Percentiles rank a stretch among this genome's conserved stretches.
Evolutionary conservation across 2,888 invertebrate genomes (phyloP).

Genomic region (Alcis repandata): DNA sequence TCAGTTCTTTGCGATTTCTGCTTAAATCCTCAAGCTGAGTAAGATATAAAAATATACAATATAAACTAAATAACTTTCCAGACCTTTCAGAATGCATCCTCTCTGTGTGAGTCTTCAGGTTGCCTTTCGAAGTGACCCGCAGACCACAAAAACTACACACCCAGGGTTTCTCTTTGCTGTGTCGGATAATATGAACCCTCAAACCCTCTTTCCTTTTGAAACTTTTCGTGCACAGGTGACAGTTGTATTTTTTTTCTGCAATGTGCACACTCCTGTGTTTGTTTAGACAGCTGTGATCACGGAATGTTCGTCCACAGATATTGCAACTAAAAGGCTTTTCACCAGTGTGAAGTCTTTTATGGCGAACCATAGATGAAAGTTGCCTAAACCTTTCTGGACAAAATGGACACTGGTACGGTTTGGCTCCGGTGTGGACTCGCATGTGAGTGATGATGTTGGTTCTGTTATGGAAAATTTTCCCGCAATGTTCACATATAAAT

Average conservation of each 20-base stretch:
- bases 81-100: constrained; percentile 86
- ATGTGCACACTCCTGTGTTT: constrained; percentile 76
- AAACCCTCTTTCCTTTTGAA: constrained; percentile 82
- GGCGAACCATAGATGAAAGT: constrained; percentile 74
- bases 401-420: constrained; percentile 71
- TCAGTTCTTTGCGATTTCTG: no score
- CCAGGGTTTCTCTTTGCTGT: constrained; percentile 75
- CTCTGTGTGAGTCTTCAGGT: constrained; percentile 83
- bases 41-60: background rate
- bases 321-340: constrained; percentile 75
- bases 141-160: constrained; percentile 78
- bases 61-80: constrained; percentile 53
- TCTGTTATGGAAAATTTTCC: constrained; percentile 74
- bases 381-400: constrained; percentile 74
- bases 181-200: constrained; percentile 78
- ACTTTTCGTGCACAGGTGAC: constrained; percentile 83
- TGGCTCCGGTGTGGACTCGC: constrained; percentile 75
- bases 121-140: constrained; percentile 85
- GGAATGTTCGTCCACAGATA: constrained; percentile 73
- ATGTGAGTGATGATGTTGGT: constrained; percentile 76
- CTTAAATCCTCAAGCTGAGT: background rate
- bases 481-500: constrained; percentile 79
- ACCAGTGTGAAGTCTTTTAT: constrained; percentile 77
- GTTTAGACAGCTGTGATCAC: constrained; percentile 66
- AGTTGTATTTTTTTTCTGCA: constrained; percentile 83